A percentile compares a stretch with the other conserved stretches of the same genome.
These are phyloP conservation scores for Myiothlypis chrysogaster DNA, from an alignment of 2,797 vertebrate genomes.

Conservation along the genomic window DNA sequence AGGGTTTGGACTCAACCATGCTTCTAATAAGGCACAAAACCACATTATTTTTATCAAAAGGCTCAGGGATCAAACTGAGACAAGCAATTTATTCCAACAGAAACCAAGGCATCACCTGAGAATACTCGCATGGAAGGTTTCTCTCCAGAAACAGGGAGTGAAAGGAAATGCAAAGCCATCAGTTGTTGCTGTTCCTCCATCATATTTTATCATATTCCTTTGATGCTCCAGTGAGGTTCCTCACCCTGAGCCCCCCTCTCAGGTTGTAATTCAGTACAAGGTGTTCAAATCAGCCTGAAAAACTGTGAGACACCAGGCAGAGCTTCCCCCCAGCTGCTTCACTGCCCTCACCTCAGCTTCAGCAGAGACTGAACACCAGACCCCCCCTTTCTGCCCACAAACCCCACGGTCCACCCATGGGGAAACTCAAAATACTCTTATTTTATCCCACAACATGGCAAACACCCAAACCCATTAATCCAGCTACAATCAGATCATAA, in stretches of 20 bases:
- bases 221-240: background rate
- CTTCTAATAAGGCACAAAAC: background rate
- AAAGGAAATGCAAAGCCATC: background rate
- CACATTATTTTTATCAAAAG: background rate
- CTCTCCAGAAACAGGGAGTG: background rate
- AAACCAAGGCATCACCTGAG: background rate
- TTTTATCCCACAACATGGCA: background rate
- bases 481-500: background rate
- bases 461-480: background rate
- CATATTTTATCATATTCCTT: background rate
- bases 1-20: background rate
- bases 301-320: fast-evolving
- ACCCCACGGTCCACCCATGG: background rate
- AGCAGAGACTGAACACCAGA: background rate
- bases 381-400: background rate
- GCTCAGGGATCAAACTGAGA: background rate
- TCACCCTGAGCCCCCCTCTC: background rate
- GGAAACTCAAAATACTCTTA: fast-evolving
- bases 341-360: background rate
- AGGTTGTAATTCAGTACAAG: background rate
- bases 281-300: background rate
- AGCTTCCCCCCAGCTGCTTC: background rate
- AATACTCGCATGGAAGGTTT: background rate
- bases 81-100: background rate
- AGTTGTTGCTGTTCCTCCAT: background rate